A percentile compares a stretch with the other conserved stretches of the same genome.
Conservation (phyloP, 2,797 vertebrate genomes). For the Synanceia verrucosa region DNA sequence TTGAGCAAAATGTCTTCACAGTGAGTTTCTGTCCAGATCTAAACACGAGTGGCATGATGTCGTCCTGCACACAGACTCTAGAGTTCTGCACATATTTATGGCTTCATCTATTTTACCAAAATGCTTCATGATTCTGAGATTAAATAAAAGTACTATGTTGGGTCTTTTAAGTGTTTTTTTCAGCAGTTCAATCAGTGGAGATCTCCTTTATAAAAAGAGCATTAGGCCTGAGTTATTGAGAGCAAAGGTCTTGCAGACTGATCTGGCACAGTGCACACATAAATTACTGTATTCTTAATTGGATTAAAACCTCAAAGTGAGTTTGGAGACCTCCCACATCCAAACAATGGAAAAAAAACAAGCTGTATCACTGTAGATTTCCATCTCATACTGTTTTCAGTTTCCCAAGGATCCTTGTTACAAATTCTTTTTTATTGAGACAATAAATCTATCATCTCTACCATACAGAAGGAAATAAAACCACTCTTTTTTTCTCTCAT, state of each 20-base stretch:
- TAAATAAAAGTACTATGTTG: slow-evolving; percentile 25
- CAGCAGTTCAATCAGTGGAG: slow-evolving; percentile 37
- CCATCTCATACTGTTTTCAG: slow-evolving; percentile 59
- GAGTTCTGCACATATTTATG: background rate
- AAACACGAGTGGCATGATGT: background rate
- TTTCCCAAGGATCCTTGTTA: slow-evolving; percentile 68
- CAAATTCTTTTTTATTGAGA: slow-evolving; percentile 82
- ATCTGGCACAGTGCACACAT: slow-evolving; percentile 53
- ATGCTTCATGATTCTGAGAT: slow-evolving; percentile 16
- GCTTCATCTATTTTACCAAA: background rate
- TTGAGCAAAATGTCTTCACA: slow-evolving; percentile 24
- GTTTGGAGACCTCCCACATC: slow-evolving; percentile 78
- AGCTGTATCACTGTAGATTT: slow-evolving; percentile 63
- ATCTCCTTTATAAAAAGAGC: slow-evolving; percentile 59
- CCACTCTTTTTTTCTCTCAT: slow-evolving; percentile 11
- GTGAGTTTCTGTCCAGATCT: slow-evolving; percentile 13
- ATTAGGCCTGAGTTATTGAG: slow-evolving; percentile 56
- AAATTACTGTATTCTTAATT: slow-evolving; percentile 78
- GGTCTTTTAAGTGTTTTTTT: slow-evolving; percentile 54
- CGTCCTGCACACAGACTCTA: background rate
- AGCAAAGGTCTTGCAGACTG: slow-evolving; percentile 69
- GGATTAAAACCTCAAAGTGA: slow-evolving; percentile 76
- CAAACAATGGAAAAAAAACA: slow-evolving; percentile 65
- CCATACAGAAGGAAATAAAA: slow-evolving; percentile 54
- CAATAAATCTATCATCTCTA: slow-evolving; percentile 81